Base-by-base conservation (phyloP, 2,113 vertebrate species). In the Heteronetta atricapilla region DNA sequence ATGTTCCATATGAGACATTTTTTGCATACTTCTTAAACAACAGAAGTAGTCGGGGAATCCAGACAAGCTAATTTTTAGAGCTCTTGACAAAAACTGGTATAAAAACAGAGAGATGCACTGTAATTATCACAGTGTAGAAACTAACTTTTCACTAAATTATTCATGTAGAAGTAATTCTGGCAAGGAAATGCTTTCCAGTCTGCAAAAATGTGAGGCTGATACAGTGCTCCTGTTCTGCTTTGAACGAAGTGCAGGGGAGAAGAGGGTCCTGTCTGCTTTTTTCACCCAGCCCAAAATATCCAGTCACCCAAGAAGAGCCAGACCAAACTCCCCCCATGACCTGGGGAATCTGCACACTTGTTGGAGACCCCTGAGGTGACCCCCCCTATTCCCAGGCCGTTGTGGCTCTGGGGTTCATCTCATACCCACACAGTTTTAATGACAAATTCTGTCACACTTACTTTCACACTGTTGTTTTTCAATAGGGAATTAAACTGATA, bases 331-430 rank as follows among this genome's bases (percentile, higher is more conserved):
- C 3, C 44, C 3, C n/a, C 28, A 26, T 67, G 6, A 48, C 8
- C 29, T 50, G 22, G 53, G 23, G n/a, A 77, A 26, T 12, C 4
- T 8, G 10, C 5, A 6, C 4, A 6, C 11, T 44, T 63, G 9
- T 23, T 48, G 29, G 21, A 52, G 26, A 42, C 1, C 8, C 4
- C 10, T 2, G 2, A 40, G 8, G 22, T 33, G n/a, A n/a, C 12
- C 9, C 6, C 11, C 5, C 58, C 31, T 6, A 0, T 6, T 58
- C 11, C 21, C 26, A 53, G 36, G 12, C 7, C 38, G 53, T 48
- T 9, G 7, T 2, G 1, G 8, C 33, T 72, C 34, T 67, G 23
- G 23, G 20, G 25, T 88, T 58, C 28, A 15, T 59, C 4, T 34
- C 14, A 26, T 7, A 25, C 6, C 5, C 42, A 7, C 22, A 16